Evolutionary conservation across 2,113 vertebrate genomes (phyloP).

Genomic region (Pontoporia blainvillei): DNA sequence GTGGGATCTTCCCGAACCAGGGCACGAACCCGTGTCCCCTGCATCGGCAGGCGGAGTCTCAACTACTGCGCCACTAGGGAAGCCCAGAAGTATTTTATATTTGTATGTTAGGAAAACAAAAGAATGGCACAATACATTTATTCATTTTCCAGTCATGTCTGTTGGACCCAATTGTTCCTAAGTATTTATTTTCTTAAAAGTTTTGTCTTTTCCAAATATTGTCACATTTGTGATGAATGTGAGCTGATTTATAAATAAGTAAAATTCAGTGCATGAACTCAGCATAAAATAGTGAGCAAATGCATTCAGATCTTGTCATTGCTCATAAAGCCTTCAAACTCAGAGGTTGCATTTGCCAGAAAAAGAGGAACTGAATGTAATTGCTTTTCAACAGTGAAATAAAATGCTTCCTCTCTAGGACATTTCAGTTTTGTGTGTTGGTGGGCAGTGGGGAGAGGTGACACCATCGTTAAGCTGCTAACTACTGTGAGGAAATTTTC

Average conservation of each 20-base stretch:
- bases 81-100: not conserved
- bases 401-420: constrained; percentile 1
- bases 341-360: not conserved
- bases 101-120: not conserved
- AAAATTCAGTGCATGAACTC: not conserved
- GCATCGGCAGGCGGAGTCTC: no score
- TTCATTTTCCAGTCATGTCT: not conserved
- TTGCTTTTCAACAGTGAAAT: not conserved
- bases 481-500: constrained; percentile 2
- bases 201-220: not conserved
- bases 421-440: not conserved
- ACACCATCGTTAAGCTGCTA: not conserved
- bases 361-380: not conserved
- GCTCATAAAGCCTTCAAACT: not conserved
- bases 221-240: not conserved
- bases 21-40: no score
- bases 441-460: not conserved
- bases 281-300: not conserved
- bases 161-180: not conserved
- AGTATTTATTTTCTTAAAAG: not conserved
- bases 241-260: not conserved
- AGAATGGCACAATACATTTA: not conserved
- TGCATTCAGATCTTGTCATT: not conserved
- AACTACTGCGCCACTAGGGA: no score
- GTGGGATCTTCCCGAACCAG: no score